phyloP scores from a whole-genome alignment of 2,797 vertebrate genomes.

The Enteromius anoplus region DNA sequence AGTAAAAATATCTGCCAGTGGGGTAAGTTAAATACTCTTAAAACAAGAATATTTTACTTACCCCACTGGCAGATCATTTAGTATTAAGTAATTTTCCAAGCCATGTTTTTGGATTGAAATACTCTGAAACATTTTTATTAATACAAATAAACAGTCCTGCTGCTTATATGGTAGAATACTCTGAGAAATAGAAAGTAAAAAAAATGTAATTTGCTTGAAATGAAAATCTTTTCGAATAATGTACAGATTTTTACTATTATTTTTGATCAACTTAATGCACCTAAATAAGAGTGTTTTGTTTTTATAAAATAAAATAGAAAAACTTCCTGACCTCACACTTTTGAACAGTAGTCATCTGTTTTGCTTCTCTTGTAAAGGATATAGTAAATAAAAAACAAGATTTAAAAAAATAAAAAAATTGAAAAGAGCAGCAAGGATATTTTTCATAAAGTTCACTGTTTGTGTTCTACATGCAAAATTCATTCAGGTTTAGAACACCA shows the following conservation, averaged over 20 bases:
- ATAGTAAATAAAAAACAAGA: neutral
- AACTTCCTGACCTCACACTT: neutral
- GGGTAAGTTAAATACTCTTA: neutral
- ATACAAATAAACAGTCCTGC: neutral
- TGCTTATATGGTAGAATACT: neutral
- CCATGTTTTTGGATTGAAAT: no score
- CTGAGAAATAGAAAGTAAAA: no score
- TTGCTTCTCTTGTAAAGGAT: neutral
- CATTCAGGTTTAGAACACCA: neutral
- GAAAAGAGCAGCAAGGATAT: neutral
- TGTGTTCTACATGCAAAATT: neutral
- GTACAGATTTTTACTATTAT: neutral
- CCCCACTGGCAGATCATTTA: neutral
- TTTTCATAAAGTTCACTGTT: neutral
- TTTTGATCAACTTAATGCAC: neutral
- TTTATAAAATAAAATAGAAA: no score
- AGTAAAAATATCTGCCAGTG: neutral
- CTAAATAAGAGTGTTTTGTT: neutral
- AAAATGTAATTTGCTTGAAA: neutral
- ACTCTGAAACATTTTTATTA: neutral
- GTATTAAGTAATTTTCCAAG: no score
- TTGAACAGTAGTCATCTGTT: neutral
- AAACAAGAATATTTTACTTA: neutral
- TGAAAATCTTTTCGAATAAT: neutral
- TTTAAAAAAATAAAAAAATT: neutral